phyloP scores from a whole-genome alignment of 2,888 invertebrate genomes.

The Protophormia terraenovae region DNA sequence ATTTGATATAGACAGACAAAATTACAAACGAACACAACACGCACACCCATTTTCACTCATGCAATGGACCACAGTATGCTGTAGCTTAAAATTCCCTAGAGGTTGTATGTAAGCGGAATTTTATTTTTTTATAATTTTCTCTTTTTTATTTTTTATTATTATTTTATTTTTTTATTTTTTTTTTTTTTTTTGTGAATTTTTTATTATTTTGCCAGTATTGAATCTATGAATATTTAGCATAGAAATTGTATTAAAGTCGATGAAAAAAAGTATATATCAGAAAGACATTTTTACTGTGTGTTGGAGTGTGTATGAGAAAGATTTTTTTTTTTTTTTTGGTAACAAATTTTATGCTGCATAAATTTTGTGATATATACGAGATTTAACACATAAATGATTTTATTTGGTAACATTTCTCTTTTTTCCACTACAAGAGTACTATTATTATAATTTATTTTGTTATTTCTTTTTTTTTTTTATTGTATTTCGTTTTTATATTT shows the following conservation, averaged over 20 bases:
- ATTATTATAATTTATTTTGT: constrained; percentile 52
- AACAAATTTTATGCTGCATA: constrained; percentile 68
- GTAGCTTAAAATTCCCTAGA: constrained; percentile 31
- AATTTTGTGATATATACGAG: constrained; percentile 67
- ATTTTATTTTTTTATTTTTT: constrained; percentile 13
- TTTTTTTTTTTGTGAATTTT: background rate
- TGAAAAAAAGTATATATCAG: constrained; percentile 14
- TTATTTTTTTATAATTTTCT: constrained; percentile 38
- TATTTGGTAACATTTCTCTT: constrained; percentile 51
- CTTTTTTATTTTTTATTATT: constrained; percentile 22
- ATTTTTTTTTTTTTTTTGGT: constrained; percentile 13
- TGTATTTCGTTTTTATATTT: constrained; percentile 12
- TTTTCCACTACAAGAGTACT: background rate
- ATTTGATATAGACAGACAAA: constrained; percentile 33
- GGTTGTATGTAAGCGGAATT: constrained; percentile 46
- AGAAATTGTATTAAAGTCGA: constrained; percentile 62
- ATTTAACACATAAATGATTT: constrained; percentile 69
- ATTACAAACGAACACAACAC: constrained; percentile 6
- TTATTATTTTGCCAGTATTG: constrained; percentile 33
- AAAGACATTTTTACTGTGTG: background rate
- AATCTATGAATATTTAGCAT: constrained; percentile 65
- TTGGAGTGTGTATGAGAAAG: no score
- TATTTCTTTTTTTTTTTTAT: constrained; percentile 1
- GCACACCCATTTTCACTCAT: constrained; percentile 27
- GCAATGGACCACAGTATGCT: constrained; percentile 40